phyloP scores from a whole-genome alignment of 2,888 invertebrate genomes.

The Drosophila vallismaia region DNA sequence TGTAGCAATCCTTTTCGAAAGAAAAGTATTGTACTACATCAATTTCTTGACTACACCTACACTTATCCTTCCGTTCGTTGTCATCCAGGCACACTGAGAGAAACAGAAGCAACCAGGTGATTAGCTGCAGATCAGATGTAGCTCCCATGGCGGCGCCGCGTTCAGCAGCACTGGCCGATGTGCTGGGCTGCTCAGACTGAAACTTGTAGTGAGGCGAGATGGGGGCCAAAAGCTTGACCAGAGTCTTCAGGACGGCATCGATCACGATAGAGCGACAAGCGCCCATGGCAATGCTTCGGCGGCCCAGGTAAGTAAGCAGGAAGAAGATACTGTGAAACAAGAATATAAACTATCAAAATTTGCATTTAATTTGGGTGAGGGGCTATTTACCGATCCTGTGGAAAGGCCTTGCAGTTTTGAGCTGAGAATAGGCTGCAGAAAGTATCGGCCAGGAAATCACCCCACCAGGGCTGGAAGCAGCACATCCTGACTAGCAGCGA shows the following conservation, averaged over 20 bases:
- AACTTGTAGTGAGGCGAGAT: conserved; percentile 83
- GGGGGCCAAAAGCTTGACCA: conserved; percentile 86
- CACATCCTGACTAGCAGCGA: conserved; percentile 90
- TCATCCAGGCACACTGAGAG: conserved; percentile 89
- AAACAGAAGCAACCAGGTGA: conserved; percentile 91
- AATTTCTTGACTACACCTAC: conserved; percentile 55
- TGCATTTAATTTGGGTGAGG: background rate
- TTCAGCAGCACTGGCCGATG: conserved; percentile 82
- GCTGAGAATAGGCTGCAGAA: conserved; percentile 91
- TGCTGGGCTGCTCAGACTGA: conserved; percentile 68
- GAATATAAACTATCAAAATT: background rate
- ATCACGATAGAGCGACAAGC: conserved; percentile 87
- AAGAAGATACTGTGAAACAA: conserved; percentile 89
- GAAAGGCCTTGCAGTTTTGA: conserved; percentile 90
- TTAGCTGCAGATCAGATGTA: conserved; percentile 86
- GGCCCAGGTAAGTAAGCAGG: conserved; percentile 93
- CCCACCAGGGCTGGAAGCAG: conserved; percentile 94
- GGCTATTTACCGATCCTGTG: conserved; percentile 90
- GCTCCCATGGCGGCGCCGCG: conserved; percentile 76
- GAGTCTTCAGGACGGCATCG: conserved; percentile 86
- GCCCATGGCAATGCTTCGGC: conserved; percentile 88
- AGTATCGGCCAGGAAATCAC: conserved; percentile 93
- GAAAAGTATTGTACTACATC: background rate
- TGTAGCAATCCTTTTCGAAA: too few relatives aligned
- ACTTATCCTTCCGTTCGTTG: conserved; percentile 84